Conservation (phyloP, 2,888 invertebrate species). For the Pedicia rivosa region DNA sequence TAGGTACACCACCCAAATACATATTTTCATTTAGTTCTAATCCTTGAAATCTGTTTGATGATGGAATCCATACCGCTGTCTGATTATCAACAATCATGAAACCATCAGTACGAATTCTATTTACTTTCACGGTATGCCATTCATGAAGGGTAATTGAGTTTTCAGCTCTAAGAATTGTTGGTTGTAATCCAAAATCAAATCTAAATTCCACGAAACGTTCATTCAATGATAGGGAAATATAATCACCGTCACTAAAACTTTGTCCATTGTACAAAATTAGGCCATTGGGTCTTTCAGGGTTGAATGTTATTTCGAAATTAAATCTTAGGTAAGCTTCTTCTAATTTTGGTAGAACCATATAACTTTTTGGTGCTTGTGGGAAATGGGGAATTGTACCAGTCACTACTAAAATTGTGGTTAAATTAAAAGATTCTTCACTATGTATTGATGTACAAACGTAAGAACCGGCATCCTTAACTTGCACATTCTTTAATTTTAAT, state of each 20-base stretch:
- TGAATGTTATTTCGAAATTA: slow-evolving; percentile 81
- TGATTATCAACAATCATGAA: slow-evolving; percentile 61
- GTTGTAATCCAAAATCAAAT: slow-evolving; percentile 65
- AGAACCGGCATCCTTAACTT: slow-evolving; percentile 70
- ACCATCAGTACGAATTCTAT: slow-evolving; percentile 46
- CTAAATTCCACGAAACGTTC: slow-evolving; percentile 61
- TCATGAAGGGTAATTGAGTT: slow-evolving; percentile 51
- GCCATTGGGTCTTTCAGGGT: slow-evolving; percentile 54
- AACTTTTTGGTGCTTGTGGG: slow-evolving; percentile 62
- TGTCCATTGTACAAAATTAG: slow-evolving; percentile 72
- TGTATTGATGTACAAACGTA: slow-evolving; percentile 70
- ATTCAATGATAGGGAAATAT: slow-evolving; percentile 63
- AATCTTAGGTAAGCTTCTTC: slow-evolving; percentile 66
- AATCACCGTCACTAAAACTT: slow-evolving; percentile 54
- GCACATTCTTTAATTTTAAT: slow-evolving; percentile 51
- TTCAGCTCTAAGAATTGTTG: slow-evolving; percentile 51
- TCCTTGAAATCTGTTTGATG: slow-evolving; percentile 45
- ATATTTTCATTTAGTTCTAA: slow-evolving; percentile 65
- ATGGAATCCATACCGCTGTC: slow-evolving; percentile 43
- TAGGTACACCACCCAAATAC: slow-evolving; percentile 73
- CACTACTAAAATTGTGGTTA: slow-evolving; percentile 59
- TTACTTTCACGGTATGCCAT: slow-evolving; percentile 80
- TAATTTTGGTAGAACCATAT: slow-evolving; percentile 59
- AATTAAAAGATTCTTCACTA: slow-evolving; percentile 44
- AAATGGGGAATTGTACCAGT: slow-evolving; percentile 78